These are phyloP conservation scores for Passer domesticus DNA, from an alignment of 2,113 vertebrate genomes.

Conservation along the genomic window DNA sequence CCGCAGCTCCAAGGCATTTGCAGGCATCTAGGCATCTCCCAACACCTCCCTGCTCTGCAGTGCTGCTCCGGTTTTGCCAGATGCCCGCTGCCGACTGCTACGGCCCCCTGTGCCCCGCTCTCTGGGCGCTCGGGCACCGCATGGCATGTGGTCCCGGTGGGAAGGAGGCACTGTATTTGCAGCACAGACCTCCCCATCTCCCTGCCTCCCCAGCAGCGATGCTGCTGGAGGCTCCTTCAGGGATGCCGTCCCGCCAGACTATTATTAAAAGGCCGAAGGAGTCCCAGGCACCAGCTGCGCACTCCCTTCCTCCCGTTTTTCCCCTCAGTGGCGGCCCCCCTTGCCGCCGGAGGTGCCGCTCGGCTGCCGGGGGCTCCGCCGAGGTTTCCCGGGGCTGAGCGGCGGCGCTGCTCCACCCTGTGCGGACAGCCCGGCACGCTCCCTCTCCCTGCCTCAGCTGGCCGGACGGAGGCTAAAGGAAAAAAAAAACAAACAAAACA, in stretches of 20 bases:
- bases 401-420: accelerated
- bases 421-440: background rate
- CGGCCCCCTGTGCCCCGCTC: background rate
- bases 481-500: background rate
- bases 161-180: background rate
- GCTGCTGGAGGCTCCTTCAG: background rate
- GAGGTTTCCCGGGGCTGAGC: background rate
- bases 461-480: background rate
- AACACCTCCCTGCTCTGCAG: background rate
- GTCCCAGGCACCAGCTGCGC: background rate
- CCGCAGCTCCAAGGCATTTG: background rate
- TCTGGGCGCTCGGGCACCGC: background rate
- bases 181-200: background rate
- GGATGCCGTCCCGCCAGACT: background rate
- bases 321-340: accelerated
- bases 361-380: background rate
- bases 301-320: background rate
- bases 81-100: background rate
- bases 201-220: too few species aligned
- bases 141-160: too few species aligned
- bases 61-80: background rate
- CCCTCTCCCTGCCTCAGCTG: background rate
- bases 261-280: background rate
- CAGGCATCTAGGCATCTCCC: background rate
- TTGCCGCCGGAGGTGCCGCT: background rate